These are phyloP conservation scores for Drosophila punjabiensis DNA, from an alignment of 1,140 invertebrate species.

Conservation along the genomic window DNA sequence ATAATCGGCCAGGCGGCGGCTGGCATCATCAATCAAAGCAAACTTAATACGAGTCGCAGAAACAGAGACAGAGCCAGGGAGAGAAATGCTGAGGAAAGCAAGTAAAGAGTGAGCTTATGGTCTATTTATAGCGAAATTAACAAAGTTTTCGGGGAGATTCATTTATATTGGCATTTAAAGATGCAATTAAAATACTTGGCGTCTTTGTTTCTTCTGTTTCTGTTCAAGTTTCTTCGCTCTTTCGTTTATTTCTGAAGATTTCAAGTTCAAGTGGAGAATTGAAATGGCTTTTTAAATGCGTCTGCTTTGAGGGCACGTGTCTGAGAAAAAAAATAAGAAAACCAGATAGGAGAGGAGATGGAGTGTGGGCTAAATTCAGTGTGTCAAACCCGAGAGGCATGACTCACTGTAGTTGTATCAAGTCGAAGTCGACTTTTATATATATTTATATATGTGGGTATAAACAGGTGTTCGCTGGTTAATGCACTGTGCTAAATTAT, in stretches of 20 bases:
- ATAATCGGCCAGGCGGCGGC: conserved; percentile 60
- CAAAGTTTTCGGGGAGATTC: conserved; percentile 26
- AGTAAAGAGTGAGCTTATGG: conserved; percentile 19
- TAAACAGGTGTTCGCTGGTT: conserved; percentile 23
- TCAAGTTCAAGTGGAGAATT: conserved; percentile 74
- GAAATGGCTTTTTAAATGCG: conserved; percentile 48
- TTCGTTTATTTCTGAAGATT: conserved; percentile 43
- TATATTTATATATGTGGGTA: background rate
- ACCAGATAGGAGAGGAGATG: background rate
- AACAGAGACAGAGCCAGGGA: background rate
- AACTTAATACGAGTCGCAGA: conserved; percentile 35
- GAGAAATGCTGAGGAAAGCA: conserved; percentile 19
- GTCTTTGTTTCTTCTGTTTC: conserved; percentile 28
- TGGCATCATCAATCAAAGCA: conserved; percentile 69
- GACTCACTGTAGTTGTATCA: conserved; percentile 58
- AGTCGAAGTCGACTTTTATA: background rate
- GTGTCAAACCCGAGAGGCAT: conserved; percentile 57
- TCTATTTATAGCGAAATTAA: conserved; percentile 55
- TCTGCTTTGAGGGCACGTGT: conserved; percentile 35
- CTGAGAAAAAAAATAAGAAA: conserved; percentile 1
- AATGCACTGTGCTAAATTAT: conserved; percentile 19
- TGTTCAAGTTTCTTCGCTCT: conserved; percentile 4
- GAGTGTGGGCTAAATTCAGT: conserved; percentile 59
- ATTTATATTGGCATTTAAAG: conserved; percentile 66
- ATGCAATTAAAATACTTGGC: conserved; percentile 68